Base-by-base conservation (phyloP, 2,888 invertebrate species). In the Meteorus cinctellus region DNA sequence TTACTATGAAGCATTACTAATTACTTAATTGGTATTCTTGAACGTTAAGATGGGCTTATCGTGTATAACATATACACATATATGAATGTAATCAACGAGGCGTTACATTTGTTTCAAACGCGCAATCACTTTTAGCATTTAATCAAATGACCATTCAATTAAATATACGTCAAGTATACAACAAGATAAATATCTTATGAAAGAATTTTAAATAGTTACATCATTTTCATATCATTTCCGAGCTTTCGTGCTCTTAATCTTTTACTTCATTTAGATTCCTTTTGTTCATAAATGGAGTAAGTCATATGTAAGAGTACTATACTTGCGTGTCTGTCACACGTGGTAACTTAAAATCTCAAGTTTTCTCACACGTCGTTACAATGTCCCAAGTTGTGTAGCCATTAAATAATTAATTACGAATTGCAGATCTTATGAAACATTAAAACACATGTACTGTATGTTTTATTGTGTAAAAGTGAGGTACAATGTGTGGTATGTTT, bases 341-440 rank as follows among this genome's bases (percentile, higher is more conserved):
- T 70, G 70, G 36, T 51, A 70, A 70, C 70, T 24, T n/a, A 59
- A 70, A 70, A 70, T 68, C 45, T 59, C 19, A 19, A 6, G 59
- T 63, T 34, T 70, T 55, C 59, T 68, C 70, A 70, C 70, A 63
- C 63, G 8, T 63, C 16, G 45, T 19, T 55, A 24, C 29, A n/a
- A 48, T n/a, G 48, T 31, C 29, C 24, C 41, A n/a, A 41, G 36
- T 41, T 10, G 41, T 41, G 12, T 41, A 41, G 68, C 59, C 36
- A 70, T 70, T 70, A 70, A 70, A 70, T 59, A 59, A 70, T 70
- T 70, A 70, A 70, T 59, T 70, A 59, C 31, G 24, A 70, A 70
- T 70, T 70, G 59, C 59, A 55, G n/a, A 55, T 55, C 55, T 51
- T 31, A 60, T n/a, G 59, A 48, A 34, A 70, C 10, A 68, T 45